Conservation (phyloP, 2,797 vertebrate species). For the Mallotus villosus region DNA sequence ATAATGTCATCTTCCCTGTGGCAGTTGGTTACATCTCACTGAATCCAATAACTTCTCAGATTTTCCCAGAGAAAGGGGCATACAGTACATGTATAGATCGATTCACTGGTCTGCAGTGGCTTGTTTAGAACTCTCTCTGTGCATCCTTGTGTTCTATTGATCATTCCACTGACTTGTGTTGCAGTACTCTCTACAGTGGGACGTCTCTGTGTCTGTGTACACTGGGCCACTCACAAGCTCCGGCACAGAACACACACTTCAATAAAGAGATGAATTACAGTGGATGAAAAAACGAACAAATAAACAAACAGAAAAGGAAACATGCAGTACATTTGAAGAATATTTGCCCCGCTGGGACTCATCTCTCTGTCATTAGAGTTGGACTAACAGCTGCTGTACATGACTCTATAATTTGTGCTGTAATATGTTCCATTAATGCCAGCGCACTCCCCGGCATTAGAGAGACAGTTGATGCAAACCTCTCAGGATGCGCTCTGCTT, state of each 20-base stretch:
- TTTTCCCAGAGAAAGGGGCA: constrained; percentile 52
- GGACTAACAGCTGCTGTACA: constrained; percentile 78
- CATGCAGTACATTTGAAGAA: not conserved
- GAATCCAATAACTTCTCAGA: constrained; percentile 43
- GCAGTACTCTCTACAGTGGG: constrained; percentile 46
- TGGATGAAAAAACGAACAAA: constrained; percentile 27
- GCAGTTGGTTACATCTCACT: constrained; percentile 42
- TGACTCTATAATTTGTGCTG: constrained; percentile 75
- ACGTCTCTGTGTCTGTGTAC: constrained; percentile 51
- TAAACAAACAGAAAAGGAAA: not conserved
- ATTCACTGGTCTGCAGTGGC: constrained; percentile 52
- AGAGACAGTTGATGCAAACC: constrained; percentile 69
- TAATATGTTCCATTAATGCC: constrained; percentile 78
- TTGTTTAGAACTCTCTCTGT: constrained; percentile 41
- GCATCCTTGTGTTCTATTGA: constrained; percentile 60
- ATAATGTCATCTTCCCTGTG: constrained; percentile 48
- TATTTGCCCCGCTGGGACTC: not conserved
- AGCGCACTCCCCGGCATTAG: constrained; percentile 68
- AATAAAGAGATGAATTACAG: constrained; percentile 24
- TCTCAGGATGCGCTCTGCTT: constrained; percentile 73
- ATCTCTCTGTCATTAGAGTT: constrained; percentile 58
- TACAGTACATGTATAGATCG: constrained; percentile 53
- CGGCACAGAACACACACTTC: constrained; percentile 37
- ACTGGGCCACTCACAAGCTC: constrained; percentile 26
- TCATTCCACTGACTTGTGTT: constrained; percentile 47